Conservation (phyloP, 2,797 vertebrate species). For the Trachops cirrhosus region DNA sequence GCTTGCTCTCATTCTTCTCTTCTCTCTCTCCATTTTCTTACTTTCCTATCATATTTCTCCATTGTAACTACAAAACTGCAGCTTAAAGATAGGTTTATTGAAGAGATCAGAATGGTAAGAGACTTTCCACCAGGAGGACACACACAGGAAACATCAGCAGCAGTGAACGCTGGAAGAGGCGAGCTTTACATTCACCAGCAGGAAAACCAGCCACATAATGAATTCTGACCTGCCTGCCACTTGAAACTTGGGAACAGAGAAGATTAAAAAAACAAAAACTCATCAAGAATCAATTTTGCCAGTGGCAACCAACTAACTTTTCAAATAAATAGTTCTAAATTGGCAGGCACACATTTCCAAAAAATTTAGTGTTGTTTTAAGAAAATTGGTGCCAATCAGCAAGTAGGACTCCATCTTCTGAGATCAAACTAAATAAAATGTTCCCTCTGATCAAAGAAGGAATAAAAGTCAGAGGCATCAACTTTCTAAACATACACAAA, state of each 20-base stretch:
- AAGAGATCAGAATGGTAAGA: constrained; percentile 5
- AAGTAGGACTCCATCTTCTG: constrained; percentile 27
- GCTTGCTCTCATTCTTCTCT: too few relatives aligned
- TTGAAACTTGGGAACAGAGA: background rate
- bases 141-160: background rate
- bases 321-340: constrained; percentile 19
- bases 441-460: constrained; percentile 16
- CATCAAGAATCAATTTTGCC: constrained; percentile 28
- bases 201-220: background rate
- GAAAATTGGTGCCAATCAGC: constrained; percentile 2
- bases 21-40: background rate
- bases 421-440: constrained; percentile 39
- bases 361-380: background rate
- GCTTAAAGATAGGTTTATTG: background rate
- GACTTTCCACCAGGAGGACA: background rate
- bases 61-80: background rate
- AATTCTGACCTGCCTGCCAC: background rate
- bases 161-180: background rate
- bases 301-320: background rate
- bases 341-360: background rate
- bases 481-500: constrained; percentile 51
- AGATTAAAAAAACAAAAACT: background rate
- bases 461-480: background rate
- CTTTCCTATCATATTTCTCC: background rate
- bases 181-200: background rate